A percentile compares a stretch with the other conserved stretches of the same genome.
These are phyloP conservation scores for Mastigias papua DNA, from an alignment of 30 jellyfish, hydroid and myxozoan species.

Conservation along the genomic window DNA sequence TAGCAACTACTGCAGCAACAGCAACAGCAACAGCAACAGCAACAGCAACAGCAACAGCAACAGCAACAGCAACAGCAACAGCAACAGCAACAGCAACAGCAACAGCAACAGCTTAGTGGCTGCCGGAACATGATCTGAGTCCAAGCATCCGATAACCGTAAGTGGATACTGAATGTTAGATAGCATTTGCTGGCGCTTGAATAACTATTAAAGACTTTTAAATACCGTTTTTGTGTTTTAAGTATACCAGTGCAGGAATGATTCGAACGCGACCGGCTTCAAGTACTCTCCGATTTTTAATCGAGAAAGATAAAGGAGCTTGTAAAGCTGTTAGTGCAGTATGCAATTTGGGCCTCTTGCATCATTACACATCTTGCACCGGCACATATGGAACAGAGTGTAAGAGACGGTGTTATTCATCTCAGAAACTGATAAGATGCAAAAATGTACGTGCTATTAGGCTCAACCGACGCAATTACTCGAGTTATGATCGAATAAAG, in stretches of 20 bases:
- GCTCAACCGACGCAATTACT: background rate
- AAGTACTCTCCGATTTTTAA: background rate
- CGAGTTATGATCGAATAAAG: constrained; percentile 31
- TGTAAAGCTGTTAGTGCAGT: background rate
- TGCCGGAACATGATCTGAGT: no score
- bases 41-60: no score
- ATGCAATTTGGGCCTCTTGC: background rate
- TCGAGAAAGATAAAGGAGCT: background rate
- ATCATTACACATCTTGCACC: background rate
- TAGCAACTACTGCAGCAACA: no score
- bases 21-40: no score
- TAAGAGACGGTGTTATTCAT: background rate
- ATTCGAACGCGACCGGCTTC: background rate
- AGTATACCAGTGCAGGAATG: background rate
- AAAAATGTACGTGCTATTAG: background rate
- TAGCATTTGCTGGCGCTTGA: no score
- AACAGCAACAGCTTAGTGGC: no score
- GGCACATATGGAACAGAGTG: background rate
- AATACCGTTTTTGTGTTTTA: no score
- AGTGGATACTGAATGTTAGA: no score
- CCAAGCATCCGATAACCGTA: no score
- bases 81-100: background rate
- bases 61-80: no score
- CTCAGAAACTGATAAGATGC: background rate
- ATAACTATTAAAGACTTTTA: no score